These are phyloP conservation scores for Lacerta viridis DNA, from an alignment of 2,797 vertebrate genomes.

Conservation along the genomic window DNA sequence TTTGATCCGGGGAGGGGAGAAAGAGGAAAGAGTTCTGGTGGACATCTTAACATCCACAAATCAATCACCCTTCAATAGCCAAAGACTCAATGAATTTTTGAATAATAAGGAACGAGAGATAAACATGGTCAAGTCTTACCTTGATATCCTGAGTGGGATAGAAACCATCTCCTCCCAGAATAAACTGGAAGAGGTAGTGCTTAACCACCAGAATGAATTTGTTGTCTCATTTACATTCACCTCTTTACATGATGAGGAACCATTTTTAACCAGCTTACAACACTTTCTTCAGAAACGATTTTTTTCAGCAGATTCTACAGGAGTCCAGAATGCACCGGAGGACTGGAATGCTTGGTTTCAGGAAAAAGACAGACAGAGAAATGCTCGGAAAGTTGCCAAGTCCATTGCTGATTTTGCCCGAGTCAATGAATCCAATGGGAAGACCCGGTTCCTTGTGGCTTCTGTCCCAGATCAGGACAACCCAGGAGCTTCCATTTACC, in stretches of 20 bases:
- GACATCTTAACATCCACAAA: slow-evolving; percentile 52
- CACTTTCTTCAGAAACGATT: neutral
- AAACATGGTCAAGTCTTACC: slow-evolving; percentile 33
- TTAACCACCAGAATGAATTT: slow-evolving; percentile 25
- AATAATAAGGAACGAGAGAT: slow-evolving; percentile 65
- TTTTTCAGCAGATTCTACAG: accelerated
- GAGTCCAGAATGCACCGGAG: accelerated
- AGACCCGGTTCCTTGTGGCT: slow-evolving; percentile 51
- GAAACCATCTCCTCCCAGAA: slow-evolving; percentile 27
- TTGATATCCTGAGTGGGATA: slow-evolving; percentile 49
- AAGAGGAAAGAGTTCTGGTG: slow-evolving; percentile 36
- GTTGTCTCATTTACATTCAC: slow-evolving; percentile 65
- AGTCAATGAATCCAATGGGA: slow-evolving; percentile 44
- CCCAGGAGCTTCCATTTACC: slow-evolving; percentile 64
- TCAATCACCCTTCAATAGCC: slow-evolving; percentile 65
- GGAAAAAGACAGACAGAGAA: neutral
- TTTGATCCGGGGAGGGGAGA: slow-evolving; percentile 11
- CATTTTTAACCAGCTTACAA: neutral
- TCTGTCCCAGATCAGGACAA: slow-evolving; percentile 40
- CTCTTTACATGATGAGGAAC: slow-evolving; percentile 43
- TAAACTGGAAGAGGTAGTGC: neutral
- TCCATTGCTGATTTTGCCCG: slow-evolving; percentile 61
- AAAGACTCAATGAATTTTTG: slow-evolving; percentile 66
- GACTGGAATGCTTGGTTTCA: neutral
- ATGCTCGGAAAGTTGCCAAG: slow-evolving; percentile 42